phyloP scores from a whole-genome alignment of 2,888 invertebrate species.

The Drosophila anomalata region DNA sequence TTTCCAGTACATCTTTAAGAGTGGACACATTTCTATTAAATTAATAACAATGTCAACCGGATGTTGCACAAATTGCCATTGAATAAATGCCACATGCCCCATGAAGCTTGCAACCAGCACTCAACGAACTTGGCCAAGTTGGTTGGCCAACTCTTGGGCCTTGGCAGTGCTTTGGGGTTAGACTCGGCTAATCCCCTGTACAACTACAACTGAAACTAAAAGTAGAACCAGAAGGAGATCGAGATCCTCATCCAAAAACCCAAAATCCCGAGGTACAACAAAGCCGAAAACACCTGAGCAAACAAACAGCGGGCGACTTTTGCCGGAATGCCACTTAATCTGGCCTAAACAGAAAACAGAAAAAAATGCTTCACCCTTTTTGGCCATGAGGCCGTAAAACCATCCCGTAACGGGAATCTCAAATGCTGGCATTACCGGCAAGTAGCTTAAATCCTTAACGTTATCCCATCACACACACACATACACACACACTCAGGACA shows the following conservation, averaged over 20 bases:
- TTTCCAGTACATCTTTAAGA: too few species aligned
- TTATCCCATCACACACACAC: conserved; percentile 54
- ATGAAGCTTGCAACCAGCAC: not conserved
- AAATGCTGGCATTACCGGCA: conserved; percentile 58
- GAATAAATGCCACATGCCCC: not conserved
- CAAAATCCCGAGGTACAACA: conserved; percentile 5
- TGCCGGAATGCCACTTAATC: conserved; percentile 61
- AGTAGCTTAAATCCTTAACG: conserved; percentile 76
- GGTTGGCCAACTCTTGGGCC: not conserved
- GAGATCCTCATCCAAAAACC: not conserved
- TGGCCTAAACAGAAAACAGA: conserved; percentile 6
- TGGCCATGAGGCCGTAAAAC: conserved; percentile 3
- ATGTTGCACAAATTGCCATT: conserved; percentile 1
- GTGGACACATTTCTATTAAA: too few species aligned
- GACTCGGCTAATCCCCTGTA: not conserved
- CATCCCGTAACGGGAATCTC: conserved; percentile 44
- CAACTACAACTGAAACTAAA: not conserved
- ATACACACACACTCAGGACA: conserved; percentile 43
- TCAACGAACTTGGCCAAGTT: not conserved
- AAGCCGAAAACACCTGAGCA: conserved; percentile 27
- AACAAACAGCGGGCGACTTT: conserved; percentile 42
- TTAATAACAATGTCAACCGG: not conserved
- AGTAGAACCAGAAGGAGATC: not conserved
- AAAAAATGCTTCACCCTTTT: conserved; percentile 16
- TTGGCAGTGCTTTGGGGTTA: not conserved